Evolutionary conservation across 2,888 invertebrate species (phyloP).

Genomic region (Omphaloscelis lunosa): DNA sequence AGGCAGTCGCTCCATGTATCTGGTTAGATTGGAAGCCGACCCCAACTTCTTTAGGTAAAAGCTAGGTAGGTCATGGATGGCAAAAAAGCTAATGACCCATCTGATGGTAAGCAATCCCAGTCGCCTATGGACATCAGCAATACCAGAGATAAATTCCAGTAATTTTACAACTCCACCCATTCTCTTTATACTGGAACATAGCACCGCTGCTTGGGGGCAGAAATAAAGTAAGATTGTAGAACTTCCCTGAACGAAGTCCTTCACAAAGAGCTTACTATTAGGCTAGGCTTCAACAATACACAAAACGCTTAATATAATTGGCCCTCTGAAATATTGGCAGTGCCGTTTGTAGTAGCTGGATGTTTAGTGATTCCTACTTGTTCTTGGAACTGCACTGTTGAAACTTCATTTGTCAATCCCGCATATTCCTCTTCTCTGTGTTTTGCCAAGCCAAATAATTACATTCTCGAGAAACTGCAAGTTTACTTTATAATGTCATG

Average conservation of each 20-base stretch:
- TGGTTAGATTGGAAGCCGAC: background rate
- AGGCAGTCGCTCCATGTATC: background rate
- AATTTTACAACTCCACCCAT: too few relatives aligned
- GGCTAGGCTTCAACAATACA: background rate
- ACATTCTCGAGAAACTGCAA: constrained; percentile 12
- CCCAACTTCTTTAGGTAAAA: background rate
- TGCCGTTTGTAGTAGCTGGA: background rate
- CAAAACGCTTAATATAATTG: background rate
- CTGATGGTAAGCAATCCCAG: background rate
- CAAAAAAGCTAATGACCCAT: background rate
- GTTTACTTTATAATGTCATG: background rate
- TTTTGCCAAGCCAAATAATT: constrained; percentile 36
- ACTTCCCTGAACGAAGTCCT: too few relatives aligned
- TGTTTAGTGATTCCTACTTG: background rate
- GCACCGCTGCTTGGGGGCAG: background rate
- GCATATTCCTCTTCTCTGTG: constrained; percentile 20
- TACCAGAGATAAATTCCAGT: background rate
- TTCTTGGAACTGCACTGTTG: constrained; percentile 16
- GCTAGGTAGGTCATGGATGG: background rate
- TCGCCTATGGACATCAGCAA: too few relatives aligned
- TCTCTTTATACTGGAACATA: background rate
- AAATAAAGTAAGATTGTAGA: background rate
- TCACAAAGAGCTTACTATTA: background rate
- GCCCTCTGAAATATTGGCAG: background rate
- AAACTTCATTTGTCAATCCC: constrained; percentile 26